Base-by-base conservation (phyloP, 2,797 vertebrate species). In the Malacoraja senta region DNA sequence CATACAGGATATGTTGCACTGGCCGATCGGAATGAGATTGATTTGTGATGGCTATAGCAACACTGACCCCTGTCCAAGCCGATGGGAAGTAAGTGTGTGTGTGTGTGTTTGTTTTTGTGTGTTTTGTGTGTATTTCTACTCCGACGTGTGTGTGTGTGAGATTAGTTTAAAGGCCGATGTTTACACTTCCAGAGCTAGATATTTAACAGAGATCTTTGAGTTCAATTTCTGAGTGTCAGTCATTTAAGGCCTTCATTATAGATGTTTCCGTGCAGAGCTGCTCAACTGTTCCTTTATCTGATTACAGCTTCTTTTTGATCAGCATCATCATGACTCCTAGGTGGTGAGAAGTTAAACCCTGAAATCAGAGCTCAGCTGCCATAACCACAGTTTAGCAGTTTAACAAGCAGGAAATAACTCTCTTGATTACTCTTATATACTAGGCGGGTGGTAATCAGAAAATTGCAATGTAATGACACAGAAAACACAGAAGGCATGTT, bases 301-400 rank as follows among this genome's bases (percentile, higher is more conserved):
- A 88, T 88, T 19, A 65, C 26, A 88, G 58, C 61, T 65, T 35
- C 21, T 88, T 88, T 88, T 88, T 88, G n/a, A 21, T 68, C 84
- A 68, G n/a, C 15, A 35, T 65, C 1, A 65, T 88, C 61, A 65
- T 88, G 61, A 68, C 15, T 88, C 8, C 84, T 8, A 32, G 84
- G 84, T 35, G 84, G 61, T 88, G 84, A n/a, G 84, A 65, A 88
- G 58, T 86, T 86, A 86, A 86, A 86, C 83, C 83, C 12, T n/a
- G 83, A 63, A 86, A 68, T 88, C 15, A 88, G 84, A 68, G 84
- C 84, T 88, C 84, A 88, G 61, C n/a, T 88, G 84, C 61, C 65
- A 68, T 88, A 35, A 88, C 84, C 84, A 88, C 84, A 88, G n/a
- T 88, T 88, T 88, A 88, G 84, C 61, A 88, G 84, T 65, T 88